Conservation (phyloP, 2,888 invertebrate genomes). For the Machimus atricapillus region DNA sequence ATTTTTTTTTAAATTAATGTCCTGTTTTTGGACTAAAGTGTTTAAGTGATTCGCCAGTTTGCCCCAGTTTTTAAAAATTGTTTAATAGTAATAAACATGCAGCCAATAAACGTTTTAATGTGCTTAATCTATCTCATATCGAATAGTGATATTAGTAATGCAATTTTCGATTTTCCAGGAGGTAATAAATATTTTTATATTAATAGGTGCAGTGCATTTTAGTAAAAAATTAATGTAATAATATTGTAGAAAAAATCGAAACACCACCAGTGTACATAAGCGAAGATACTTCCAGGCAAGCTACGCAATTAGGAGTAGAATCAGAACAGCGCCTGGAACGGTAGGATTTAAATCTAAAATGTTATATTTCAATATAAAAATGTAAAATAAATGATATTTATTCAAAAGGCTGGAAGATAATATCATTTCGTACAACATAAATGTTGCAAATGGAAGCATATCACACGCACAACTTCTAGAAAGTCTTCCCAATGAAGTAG, state of each 20-base stretch:
- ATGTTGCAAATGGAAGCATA: constrained; percentile 56
- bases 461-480: constrained; percentile 58
- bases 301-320: constrained; percentile 44
- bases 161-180: constrained; percentile 33
- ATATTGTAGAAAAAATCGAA: not conserved
- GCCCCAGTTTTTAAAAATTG: not conserved
- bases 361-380: not conserved
- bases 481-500: constrained; percentile 54
- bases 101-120: not conserved
- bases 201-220: not conserved
- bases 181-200: constrained; percentile 2
- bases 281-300: constrained; percentile 35
- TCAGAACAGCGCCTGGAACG: constrained; percentile 41
- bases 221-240: not conserved
- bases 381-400: not conserved
- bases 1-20: not conserved
- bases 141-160: not conserved
- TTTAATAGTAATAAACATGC: not conserved
- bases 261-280: not conserved
- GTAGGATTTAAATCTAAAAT: constrained; percentile 29
- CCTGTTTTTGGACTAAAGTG: not conserved
- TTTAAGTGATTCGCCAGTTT: not conserved
- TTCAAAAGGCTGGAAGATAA: constrained; percentile 55
- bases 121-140: not conserved
- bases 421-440: constrained; percentile 53